Evolutionary conservation across 2,888 invertebrate species (phyloP).

Genomic region (Epinotia nisella): DNA sequence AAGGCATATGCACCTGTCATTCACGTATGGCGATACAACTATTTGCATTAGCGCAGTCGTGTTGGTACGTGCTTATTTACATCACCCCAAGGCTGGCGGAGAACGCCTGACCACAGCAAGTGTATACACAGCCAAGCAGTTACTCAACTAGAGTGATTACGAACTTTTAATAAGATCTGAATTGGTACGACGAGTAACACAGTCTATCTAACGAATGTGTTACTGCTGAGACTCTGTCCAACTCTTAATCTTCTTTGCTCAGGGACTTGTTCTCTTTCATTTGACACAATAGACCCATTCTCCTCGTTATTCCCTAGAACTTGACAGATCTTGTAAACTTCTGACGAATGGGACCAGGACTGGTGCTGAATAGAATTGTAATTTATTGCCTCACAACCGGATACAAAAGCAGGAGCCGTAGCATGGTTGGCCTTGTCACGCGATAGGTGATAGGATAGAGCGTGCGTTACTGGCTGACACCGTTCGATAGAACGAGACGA

Average conservation of each 20-base stretch:
- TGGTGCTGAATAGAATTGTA: no score
- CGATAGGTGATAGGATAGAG: no score
- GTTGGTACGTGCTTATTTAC: constrained; percentile 14
- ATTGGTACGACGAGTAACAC: background rate
- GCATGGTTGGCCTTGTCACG: no score
- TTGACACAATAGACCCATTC: background rate
- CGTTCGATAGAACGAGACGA: no score
- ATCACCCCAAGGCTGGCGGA: constrained; percentile 18
- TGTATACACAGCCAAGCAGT: background rate
- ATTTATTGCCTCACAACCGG: no score
- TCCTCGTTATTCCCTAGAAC: background rate
- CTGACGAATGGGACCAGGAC: background rate
- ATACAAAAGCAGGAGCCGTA: no score
- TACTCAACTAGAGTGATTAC: constrained; percentile 7
- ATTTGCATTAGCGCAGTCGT: background rate
- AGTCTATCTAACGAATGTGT: no score
- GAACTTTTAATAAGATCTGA: background rate
- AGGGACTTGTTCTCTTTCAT: background rate
- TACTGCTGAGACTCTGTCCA: background rate
- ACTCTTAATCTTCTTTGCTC: background rate
- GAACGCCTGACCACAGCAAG: constrained; percentile 15
- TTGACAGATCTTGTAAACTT: background rate
- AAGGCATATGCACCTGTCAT: background rate
- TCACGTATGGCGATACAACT: background rate
- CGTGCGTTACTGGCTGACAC: no score